Conservation (phyloP, 2,888 invertebrate genomes). For the Chrysolina oricalcia region DNA sequence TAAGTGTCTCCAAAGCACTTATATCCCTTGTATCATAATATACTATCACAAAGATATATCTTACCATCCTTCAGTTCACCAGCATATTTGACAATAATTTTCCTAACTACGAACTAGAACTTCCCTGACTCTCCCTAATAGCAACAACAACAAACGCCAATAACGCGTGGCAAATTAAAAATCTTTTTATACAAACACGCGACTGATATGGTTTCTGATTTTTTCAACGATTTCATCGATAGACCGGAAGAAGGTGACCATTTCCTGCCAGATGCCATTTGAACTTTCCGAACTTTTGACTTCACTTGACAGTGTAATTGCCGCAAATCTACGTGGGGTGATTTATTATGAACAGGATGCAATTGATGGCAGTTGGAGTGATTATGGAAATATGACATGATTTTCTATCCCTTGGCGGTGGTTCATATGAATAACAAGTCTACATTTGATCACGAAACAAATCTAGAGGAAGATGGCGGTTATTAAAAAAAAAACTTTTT, state of each 20-base stretch:
- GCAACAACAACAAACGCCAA: neutral
- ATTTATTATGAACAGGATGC: slow-evolving; percentile 42
- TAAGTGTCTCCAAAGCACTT: too few relatives aligned
- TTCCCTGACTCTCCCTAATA: neutral
- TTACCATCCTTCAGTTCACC: neutral
- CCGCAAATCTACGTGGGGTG: slow-evolving; percentile 45
- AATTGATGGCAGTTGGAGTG: slow-evolving; percentile 32
- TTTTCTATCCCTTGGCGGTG: neutral
- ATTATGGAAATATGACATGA: slow-evolving; percentile 25
- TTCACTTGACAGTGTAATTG: slow-evolving; percentile 60
- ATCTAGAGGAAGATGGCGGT: too few relatives aligned
- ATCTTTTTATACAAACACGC: slow-evolving; percentile 30
- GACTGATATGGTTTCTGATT: slow-evolving; percentile 33
- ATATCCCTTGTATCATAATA: too few relatives aligned
- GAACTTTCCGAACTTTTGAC: slow-evolving; percentile 53
- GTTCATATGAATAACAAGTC: neutral
- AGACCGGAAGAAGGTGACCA: slow-evolving; percentile 66
- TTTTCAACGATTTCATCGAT: slow-evolving; percentile 27
- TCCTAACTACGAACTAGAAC: neutral
- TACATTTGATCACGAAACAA: neutral
- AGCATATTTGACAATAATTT: neutral
- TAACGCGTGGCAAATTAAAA: slow-evolving; percentile 30
- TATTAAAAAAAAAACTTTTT: too few relatives aligned
- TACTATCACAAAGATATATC: too few relatives aligned
- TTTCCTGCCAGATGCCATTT: slow-evolving; percentile 61